These are phyloP conservation scores for Venusia cambrica DNA, from an alignment of 2,888 invertebrate species.

Conservation along the genomic window DNA sequence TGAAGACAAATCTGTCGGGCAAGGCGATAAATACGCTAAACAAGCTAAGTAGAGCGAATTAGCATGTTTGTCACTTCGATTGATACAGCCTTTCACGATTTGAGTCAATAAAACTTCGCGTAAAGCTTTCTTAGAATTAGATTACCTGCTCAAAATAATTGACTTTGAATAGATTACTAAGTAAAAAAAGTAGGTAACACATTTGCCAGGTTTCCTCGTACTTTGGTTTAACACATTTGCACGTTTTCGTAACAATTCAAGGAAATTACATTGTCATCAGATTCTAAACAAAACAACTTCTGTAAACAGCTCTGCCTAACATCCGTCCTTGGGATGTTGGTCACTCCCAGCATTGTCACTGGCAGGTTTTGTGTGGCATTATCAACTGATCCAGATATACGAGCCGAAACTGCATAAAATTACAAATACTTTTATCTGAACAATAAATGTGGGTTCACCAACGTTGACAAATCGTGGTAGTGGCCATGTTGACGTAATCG, in stretches of 20 bases:
- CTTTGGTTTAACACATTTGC: too few relatives aligned
- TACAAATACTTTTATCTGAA: constrained; percentile 14
- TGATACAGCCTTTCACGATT: constrained; percentile 40
- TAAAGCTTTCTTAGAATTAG: constrained; percentile 6
- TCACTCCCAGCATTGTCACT: constrained; percentile 41
- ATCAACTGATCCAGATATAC: constrained; percentile 32
- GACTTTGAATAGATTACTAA: too few relatives aligned
- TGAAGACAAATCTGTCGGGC: constrained; percentile 17
- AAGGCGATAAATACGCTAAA: constrained; percentile 48
- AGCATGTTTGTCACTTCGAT: constrained; percentile 52
- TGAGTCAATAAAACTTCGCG: constrained; percentile 25
- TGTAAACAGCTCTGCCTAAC: constrained; percentile 21
- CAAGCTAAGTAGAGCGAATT: constrained; percentile 54
- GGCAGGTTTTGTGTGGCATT: constrained; percentile 32
- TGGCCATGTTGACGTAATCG: constrained; percentile 5
- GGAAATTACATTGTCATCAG: constrained; percentile 6
- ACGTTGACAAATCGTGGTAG: too few relatives aligned
- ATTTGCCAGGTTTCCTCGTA: too few relatives aligned
- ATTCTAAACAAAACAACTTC: constrained; percentile 21
- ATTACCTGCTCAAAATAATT: too few relatives aligned
- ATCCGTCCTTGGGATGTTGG: constrained; percentile 34
- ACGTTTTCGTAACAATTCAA: too few relatives aligned
- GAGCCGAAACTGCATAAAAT: constrained; percentile 24
- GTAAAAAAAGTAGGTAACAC: too few relatives aligned
- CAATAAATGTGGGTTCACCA: constrained; percentile 14